Conservation (phyloP, 2,113 vertebrate genomes). For the Phylloscopus trochilus region DNA sequence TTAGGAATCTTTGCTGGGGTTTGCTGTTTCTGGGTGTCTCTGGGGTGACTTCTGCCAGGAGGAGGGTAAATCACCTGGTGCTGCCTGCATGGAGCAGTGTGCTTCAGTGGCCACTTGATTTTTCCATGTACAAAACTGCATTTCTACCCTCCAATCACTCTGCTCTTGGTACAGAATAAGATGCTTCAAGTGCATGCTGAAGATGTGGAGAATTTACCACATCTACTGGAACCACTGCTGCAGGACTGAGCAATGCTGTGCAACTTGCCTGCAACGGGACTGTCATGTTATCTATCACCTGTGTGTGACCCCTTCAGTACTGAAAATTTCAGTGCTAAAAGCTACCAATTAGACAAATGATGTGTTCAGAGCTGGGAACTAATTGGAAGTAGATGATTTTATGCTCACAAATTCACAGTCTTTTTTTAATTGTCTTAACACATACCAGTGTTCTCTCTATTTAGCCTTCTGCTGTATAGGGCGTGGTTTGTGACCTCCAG, state of each 20-base stretch:
- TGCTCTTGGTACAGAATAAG: background rate
- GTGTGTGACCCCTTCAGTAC: background rate
- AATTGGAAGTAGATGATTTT: background rate
- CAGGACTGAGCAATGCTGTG: background rate
- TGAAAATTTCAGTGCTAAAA: background rate
- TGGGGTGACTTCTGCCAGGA: background rate
- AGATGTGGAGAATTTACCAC: background rate
- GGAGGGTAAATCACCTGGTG: fast-evolving
- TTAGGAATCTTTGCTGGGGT: background rate
- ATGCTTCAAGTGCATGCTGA: background rate
- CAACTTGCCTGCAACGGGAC: background rate
- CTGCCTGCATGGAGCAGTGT: background rate
- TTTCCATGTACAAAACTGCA: background rate
- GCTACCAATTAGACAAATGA: background rate
- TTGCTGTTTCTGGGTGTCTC: background rate
- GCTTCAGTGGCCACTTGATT: background rate
- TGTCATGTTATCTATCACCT: background rate
- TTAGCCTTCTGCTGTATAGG: background rate
- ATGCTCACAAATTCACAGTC: background rate
- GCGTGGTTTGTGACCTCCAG: background rate
- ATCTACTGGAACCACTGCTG: background rate
- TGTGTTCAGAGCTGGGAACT: background rate
- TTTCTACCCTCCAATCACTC: background rate
- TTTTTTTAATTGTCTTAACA: background rate
- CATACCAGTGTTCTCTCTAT: background rate